Conservation (phyloP, 2,113 vertebrate genomes). For the Tupaia chinensis region DNA sequence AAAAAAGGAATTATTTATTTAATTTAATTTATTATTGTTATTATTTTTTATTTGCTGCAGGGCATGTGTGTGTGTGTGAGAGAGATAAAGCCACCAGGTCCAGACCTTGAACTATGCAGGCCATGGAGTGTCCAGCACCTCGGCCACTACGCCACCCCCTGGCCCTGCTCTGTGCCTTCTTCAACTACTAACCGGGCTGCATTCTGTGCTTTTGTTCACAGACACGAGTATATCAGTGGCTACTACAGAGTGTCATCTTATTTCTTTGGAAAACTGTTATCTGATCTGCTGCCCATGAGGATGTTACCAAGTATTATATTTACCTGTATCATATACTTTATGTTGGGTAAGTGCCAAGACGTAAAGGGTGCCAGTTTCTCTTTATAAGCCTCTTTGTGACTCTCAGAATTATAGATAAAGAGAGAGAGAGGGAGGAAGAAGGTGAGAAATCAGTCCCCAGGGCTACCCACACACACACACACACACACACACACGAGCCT, state of each 20-base stretch:
- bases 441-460: no score
- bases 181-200: not conserved
- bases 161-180: not conserved
- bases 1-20: no score
- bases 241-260: slow-evolving; percentile 96
- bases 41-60: no score
- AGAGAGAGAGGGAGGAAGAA: no score
- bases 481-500: no score
- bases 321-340: slow-evolving; percentile 93
- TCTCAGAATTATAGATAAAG: not conserved
- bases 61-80: no score
- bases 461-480: no score
- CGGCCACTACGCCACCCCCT: no score
- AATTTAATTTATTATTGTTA: no score
- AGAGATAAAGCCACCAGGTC: no score
- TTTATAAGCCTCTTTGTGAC: not conserved
- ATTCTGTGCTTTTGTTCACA: slow-evolving; percentile 79
- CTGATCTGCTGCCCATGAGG: slow-evolving; percentile 94
- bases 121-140: no score
- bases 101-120: no score
- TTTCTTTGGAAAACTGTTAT: slow-evolving; percentile 94
- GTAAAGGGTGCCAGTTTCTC: not conserved
- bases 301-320: slow-evolving; percentile 92
- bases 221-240: slow-evolving; percentile 97
- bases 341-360: slow-evolving; percentile 91